phyloP scores from a whole-genome alignment of 2,797 vertebrate genomes.

The Rhynchonycteris naso region DNA sequence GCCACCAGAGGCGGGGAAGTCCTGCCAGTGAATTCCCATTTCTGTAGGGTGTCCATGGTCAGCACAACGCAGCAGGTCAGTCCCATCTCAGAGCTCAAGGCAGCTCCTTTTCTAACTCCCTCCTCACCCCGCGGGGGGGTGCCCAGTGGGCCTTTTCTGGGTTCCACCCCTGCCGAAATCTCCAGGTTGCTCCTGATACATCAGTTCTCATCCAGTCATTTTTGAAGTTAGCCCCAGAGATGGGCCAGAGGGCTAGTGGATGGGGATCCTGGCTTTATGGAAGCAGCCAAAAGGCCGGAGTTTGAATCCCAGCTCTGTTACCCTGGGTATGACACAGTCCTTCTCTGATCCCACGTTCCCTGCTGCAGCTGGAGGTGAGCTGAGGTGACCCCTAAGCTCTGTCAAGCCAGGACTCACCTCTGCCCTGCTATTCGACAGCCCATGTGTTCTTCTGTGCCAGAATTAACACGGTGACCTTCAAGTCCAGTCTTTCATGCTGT shows the following conservation, averaged over 20 bases:
- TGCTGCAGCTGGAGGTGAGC: not conserved
- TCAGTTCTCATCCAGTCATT: not conserved
- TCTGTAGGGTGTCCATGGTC: not conserved
- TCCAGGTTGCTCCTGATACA: not conserved
- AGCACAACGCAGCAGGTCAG: not conserved
- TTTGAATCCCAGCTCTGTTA: not conserved
- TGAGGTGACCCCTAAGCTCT: not conserved
- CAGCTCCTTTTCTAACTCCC: not conserved
- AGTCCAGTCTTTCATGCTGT: not conserved
- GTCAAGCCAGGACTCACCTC: not conserved
- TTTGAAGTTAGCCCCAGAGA: not conserved
- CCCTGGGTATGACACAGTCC: not conserved
- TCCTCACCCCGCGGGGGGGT: not conserved
- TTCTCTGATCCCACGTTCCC: not conserved
- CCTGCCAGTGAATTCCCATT: not conserved
- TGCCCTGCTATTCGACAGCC: not conserved
- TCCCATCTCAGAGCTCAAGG: not conserved
- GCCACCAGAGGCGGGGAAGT: not conserved
- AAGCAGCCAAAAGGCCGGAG: not conserved
- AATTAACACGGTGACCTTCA: not conserved
- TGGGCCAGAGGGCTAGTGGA: not conserved
- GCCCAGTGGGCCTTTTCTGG: not conserved
- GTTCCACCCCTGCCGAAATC: not conserved
- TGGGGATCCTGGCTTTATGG: no score
- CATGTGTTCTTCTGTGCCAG: not conserved